Conservation (phyloP, 2,797 vertebrate species). For the Sebastes cheni region DNA sequence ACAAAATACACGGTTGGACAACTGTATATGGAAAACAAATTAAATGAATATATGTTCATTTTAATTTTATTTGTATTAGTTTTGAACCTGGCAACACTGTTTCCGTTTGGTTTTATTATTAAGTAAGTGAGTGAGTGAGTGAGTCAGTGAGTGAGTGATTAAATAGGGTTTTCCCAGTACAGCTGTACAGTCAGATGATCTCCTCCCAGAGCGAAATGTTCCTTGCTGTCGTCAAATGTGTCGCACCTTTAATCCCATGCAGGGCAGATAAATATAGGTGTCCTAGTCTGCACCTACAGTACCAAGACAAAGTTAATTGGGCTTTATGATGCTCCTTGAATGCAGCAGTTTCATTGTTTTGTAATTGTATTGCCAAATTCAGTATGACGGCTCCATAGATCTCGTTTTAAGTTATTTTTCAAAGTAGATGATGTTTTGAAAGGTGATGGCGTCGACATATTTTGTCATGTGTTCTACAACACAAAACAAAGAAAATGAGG, state of each 20-base stretch:
- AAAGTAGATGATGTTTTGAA: not conserved
- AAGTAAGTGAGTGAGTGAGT: no score
- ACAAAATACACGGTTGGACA: no score
- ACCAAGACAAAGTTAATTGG: no score
- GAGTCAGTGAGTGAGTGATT: not conserved
- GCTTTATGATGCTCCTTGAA: not conserved
- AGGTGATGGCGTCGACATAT: not conserved
- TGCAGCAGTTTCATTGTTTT: not conserved
- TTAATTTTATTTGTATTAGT: no score
- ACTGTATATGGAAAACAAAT: no score
- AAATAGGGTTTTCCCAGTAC: not conserved
- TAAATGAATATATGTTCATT: no score
- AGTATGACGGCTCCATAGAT: not conserved
- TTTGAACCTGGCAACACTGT: no score
- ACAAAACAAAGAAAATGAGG: not conserved
- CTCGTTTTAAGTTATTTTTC: not conserved
- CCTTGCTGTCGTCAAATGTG: conserved; percentile 16
- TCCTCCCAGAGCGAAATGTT: conserved; percentile 29
- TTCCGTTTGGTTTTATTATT: no score
- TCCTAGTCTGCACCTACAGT: not conserved
- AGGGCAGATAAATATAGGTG: conserved; percentile 33
- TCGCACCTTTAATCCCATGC: conserved; percentile 32
- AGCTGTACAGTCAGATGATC: conserved; percentile 8
- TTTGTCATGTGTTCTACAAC: not conserved
- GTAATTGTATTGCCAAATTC: no score